Percentiles rank a stretch among this genome's conserved stretches.
Evolutionary conservation across 2,888 invertebrate species (phyloP).

Genomic region (Pseudanteris insignis): DNA sequence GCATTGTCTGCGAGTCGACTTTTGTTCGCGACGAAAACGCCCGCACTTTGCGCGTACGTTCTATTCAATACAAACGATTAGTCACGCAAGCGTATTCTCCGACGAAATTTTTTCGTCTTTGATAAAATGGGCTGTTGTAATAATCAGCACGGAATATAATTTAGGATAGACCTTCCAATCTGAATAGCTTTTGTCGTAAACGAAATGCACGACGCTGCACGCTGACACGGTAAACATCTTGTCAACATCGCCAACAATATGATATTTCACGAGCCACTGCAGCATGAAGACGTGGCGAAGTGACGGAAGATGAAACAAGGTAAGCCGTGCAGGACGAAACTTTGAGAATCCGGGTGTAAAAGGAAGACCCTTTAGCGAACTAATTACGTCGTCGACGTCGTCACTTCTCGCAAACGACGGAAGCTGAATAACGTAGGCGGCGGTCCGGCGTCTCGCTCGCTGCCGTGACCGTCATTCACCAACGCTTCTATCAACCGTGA

Average conservation of each 20-base stretch:
- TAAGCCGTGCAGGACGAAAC: conserved; percentile 29
- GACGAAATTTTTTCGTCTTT: no score
- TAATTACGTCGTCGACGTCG: conserved; percentile 31
- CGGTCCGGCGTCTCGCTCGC: conserved; percentile 7
- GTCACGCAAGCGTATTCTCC: no score
- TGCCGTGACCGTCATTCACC: conserved; percentile 8
- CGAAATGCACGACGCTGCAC: conserved; percentile 37
- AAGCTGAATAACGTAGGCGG: conserved; percentile 23
- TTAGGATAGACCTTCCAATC: no score
- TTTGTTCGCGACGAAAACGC: no score
- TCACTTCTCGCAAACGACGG: conserved; percentile 12
- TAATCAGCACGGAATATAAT: no score
- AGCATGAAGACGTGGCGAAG: conserved; percentile 40
- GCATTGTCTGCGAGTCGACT: no score
- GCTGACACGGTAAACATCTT: conserved; percentile 47
- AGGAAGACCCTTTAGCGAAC: conserved; percentile 27
- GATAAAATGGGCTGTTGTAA: no score
- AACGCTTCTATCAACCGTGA: conserved; percentile 4
- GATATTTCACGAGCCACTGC: conserved; percentile 46
- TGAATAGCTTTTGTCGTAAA: conserved; percentile 5
- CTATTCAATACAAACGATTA: no score
- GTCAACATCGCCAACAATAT: conserved; percentile 46
- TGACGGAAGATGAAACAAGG: conserved; percentile 37
- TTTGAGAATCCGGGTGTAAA: conserved; percentile 25
- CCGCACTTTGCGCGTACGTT: no score